phyloP scores from a whole-genome alignment of 2,797 vertebrate genomes.

The Chaetodon trifasciatus region DNA sequence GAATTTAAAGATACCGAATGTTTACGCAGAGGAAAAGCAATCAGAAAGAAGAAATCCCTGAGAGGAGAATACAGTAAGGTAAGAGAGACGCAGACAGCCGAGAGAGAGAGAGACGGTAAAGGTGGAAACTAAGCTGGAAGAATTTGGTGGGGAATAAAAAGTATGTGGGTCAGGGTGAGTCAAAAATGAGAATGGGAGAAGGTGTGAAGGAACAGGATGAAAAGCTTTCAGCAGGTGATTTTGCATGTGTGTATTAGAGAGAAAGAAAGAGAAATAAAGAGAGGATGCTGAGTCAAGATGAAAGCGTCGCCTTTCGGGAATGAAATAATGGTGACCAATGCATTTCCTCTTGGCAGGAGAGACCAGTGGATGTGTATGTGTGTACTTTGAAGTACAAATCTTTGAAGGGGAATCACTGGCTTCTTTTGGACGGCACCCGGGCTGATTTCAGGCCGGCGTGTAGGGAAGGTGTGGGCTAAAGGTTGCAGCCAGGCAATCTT shows the following conservation, averaged over 20 bases:
- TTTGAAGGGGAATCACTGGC: conserved; percentile 23
- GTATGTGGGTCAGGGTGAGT: conserved; percentile 57
- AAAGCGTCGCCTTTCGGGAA: conserved; percentile 72
- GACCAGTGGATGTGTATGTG: conserved; percentile 13
- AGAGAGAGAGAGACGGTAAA: conserved; percentile 9
- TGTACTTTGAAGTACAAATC: conserved; percentile 62
- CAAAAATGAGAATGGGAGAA: conserved; percentile 38
- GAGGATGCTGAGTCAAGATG: conserved; percentile 76
- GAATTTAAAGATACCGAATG: background rate
- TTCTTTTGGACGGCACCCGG: background rate
- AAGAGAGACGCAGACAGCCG: background rate
- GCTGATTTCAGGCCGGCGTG: background rate
- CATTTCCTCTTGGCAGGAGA: conserved; percentile 60
- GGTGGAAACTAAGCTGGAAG: conserved; percentile 30
- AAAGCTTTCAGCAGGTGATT: conserved; percentile 66
- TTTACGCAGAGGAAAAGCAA: background rate
- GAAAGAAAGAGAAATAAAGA: conserved; percentile 65
- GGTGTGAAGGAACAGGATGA: conserved; percentile 65
- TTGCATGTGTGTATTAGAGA: conserved; percentile 65
- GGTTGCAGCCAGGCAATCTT: background rate
- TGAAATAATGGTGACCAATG: conserved; percentile 75
- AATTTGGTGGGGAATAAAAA: conserved; percentile 36
- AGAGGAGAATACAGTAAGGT: background rate
- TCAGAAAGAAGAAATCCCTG: background rate
- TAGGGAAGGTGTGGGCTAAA: conserved; percentile 1